phyloP scores from a whole-genome alignment of 2,797 vertebrate genomes.

The Rhynchotus rufescens region DNA sequence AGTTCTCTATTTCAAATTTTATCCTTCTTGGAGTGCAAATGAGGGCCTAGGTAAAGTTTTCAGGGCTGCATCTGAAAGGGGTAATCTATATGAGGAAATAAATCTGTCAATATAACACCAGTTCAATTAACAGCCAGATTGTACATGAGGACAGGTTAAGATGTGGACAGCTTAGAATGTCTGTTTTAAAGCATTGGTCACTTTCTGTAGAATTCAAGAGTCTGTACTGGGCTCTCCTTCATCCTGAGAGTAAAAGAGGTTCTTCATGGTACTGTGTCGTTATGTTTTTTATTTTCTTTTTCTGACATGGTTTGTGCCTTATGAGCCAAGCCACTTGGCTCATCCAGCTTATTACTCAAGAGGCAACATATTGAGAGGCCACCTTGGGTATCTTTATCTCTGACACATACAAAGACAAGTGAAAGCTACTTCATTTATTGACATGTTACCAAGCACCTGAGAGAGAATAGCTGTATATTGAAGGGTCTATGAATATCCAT shows the following conservation, averaged over 20 bases:
- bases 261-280: neutral
- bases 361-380: neutral
- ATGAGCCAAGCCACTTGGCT: too few species aligned
- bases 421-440: neutral
- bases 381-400: neutral
- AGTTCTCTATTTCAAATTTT: neutral
- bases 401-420: neutral
- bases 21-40: neutral
- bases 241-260: neutral
- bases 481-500: neutral
- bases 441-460: neutral
- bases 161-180: neutral
- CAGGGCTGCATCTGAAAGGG: neutral
- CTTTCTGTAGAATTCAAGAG: neutral
- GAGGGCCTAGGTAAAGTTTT: neutral
- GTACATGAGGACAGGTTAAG: neutral
- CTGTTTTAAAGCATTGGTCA: neutral
- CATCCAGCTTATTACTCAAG: neutral
- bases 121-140: neutral
- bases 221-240: neutral
- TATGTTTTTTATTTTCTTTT: neutral
- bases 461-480: neutral
- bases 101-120: neutral
- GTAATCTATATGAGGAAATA: neutral
- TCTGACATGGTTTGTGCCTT: neutral